Evolutionary conservation across 2,888 invertebrate genomes (phyloP), one percentile per base, ranked within the genome.

Genomic region (Lutraria lutraria): DNA sequence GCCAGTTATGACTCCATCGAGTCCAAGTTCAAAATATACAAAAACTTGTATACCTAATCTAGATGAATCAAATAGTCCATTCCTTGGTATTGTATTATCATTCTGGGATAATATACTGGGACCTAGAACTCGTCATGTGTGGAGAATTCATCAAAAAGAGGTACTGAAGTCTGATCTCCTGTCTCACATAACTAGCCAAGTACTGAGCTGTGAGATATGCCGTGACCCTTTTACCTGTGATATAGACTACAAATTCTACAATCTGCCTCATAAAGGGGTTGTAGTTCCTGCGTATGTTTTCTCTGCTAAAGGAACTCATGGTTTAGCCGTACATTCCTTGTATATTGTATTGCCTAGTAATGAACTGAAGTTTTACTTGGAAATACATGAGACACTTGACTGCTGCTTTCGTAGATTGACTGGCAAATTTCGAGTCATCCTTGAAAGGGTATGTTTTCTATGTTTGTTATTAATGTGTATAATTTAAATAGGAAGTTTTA

Each of bases 21-120:
- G 95, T 85, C 95, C 95, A 25, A 94, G 95, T 83, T 95, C 95
- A 12, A 93, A 92, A 43, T 96, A 94, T 90, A 92, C 94, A 16
- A 94, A 94, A 79, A 93, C 95, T 21, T 88, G 89, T 52, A 88
- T 96, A 31, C 81, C 85, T 3, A 89, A 92, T 25, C 90, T 94
- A 21, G 85, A 91, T 25, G 92, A 94, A 72, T 92, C 93, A 34
- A 85, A 89, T 2, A 88, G 90, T 53, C 93, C 95, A 83, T 91
- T 95, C 34, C 90, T 89, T 52, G 94, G 94, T 8, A 85, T 96
- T 10, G 89, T 95, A 19, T 92, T 96, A 29, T 94, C 95, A 68
- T 94, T 95, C 87, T 96, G 96, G 96, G 96, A 96, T 91, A 96
- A 96, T 88, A 96, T 96, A 86, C 92, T 96, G 15, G 96, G 96